phyloP scores from a whole-genome alignment of 2,797 vertebrate genomes.

The Odontamblyopus lacepedii region DNA sequence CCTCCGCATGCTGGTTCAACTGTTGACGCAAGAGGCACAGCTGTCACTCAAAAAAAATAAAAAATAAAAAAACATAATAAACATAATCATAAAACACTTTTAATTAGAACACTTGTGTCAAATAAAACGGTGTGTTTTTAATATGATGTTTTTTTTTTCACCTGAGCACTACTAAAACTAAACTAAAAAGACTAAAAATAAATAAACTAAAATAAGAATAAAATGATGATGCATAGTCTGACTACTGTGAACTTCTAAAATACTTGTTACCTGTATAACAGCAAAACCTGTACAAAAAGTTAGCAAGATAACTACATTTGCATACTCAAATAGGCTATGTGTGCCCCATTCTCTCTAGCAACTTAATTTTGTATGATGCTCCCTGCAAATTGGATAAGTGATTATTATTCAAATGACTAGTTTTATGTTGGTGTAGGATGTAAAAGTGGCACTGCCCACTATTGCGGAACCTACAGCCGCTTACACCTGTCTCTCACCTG shows the following conservation, averaged over 20 bases:
- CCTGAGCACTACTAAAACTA: background rate
- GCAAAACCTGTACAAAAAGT: background rate
- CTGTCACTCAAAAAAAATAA: background rate
- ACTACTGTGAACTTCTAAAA: background rate
- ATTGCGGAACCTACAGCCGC: background rate
- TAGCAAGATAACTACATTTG: background rate
- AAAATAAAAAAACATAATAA: background rate
- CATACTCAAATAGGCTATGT: background rate
- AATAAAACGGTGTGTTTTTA: background rate
- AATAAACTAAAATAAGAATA: no score
- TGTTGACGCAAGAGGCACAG: slow-evolving; percentile 8
- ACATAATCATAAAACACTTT: background rate
- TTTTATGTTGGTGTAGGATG: background rate
- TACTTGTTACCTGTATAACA: background rate
- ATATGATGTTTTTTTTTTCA: no score
- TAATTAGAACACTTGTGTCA: background rate
- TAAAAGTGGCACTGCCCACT: background rate
- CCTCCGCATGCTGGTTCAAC: slow-evolving; percentile 71
- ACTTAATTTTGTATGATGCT: no score
- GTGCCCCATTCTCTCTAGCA: background rate
- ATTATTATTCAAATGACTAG: background rate
- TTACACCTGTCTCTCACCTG: background rate
- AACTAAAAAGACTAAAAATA: no score
- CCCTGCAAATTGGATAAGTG: no score
- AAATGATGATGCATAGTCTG: background rate